Conservation (phyloP, 2,113 vertebrate genomes). For the Tetrao urogallus region DNA sequence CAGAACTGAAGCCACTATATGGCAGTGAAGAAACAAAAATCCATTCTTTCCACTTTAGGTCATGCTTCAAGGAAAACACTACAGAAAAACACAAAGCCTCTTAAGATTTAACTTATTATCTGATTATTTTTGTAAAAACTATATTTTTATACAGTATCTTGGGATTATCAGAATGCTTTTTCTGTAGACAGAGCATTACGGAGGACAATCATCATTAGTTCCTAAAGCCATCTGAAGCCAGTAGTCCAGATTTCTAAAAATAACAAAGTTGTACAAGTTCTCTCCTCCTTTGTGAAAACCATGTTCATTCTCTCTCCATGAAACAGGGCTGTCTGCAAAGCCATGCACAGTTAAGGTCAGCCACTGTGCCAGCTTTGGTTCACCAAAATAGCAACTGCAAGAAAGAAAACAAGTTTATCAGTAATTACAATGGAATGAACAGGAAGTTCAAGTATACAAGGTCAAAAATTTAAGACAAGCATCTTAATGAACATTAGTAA, state of each 20-base stretch:
- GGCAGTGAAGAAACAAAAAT: neutral
- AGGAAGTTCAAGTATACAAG: neutral
- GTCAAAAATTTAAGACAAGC: neutral
- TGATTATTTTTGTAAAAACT: neutral
- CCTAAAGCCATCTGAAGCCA: constrained; percentile 90
- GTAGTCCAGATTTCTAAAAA: constrained; percentile 89
- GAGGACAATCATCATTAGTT: constrained; percentile 84
- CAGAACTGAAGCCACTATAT: neutral
- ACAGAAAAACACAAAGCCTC: neutral
- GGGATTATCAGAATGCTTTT: neutral
- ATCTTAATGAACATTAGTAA: neutral
- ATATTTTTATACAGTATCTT: neutral
- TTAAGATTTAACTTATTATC: neutral
- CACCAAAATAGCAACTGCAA: constrained; percentile 84
- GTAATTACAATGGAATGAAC: neutral
- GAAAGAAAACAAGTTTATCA: constrained; percentile 9
- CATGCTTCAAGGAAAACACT: neutral
- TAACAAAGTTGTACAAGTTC: constrained; percentile 88
- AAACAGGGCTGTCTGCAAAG: constrained; percentile 91
- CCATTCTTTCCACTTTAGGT: neutral
- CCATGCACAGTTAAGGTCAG: constrained; percentile 88
- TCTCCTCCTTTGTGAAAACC: constrained; percentile 89
- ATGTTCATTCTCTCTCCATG: constrained; percentile 86
- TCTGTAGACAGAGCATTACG: constrained; percentile 52
- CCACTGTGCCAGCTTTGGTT: constrained; percentile 82